These are phyloP conservation scores for Meles meles DNA, from an alignment of 2,113 vertebrate species.

Conservation along the genomic window DNA sequence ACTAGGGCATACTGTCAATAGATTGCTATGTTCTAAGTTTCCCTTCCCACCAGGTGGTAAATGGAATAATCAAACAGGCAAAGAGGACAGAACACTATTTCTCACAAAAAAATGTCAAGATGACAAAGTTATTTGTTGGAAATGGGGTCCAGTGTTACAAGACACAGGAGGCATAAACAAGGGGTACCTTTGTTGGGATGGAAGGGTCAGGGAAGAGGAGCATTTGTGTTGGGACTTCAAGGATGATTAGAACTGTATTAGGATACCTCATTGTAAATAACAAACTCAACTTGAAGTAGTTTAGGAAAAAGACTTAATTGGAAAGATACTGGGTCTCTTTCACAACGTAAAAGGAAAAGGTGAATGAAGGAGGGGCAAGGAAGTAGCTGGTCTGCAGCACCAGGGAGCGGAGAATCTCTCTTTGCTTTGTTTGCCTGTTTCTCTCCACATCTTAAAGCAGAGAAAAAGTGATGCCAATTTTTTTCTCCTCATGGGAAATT, in stretches of 20 bases:
- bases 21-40: neutral
- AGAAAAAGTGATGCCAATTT: neutral
- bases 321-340: neutral
- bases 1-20: neutral
- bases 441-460: neutral
- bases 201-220: neutral
- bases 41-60: neutral
- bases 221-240: neutral
- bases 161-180: neutral
- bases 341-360: neutral
- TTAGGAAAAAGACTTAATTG: neutral
- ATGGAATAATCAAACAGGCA: neutral
- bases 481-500: neutral
- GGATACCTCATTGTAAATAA: neutral
- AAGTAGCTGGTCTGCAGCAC: neutral
- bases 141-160: neutral
- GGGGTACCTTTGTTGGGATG: too few species aligned
- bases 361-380: neutral
- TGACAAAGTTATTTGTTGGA: neutral
- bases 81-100: neutral
- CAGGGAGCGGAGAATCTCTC: too few species aligned
- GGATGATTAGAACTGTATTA: neutral
- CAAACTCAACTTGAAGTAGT: neutral
- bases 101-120: neutral
- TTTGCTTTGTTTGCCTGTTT: neutral